Percentiles rank a stretch among this genome's conserved stretches.
phyloP scores from a whole-genome alignment of 2,888 invertebrate species.

The Abrostola tripartita region DNA sequence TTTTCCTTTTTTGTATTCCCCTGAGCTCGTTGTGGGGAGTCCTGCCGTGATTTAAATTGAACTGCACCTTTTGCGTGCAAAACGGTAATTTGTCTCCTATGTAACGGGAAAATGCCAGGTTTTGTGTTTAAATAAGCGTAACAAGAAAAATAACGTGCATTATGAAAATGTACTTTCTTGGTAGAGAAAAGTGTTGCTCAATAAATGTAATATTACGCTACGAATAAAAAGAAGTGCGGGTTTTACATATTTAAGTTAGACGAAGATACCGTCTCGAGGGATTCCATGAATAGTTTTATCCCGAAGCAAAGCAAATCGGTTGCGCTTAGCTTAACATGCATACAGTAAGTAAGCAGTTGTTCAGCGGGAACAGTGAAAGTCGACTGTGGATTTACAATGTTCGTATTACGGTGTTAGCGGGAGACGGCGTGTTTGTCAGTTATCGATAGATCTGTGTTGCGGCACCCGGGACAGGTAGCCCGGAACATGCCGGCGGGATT shows the following conservation, averaged over 20 bases:
- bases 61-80: constrained; percentile 54
- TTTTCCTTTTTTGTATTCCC: constrained; percentile 43
- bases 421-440: constrained; percentile 50
- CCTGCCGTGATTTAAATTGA: constrained; percentile 50
- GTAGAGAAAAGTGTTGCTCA: constrained; percentile 26
- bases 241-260: constrained; percentile 35
- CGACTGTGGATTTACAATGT: constrained; percentile 46
- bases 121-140: constrained; percentile 35
- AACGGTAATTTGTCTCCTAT: constrained; percentile 46
- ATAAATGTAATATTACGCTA: constrained; percentile 29
- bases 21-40: constrained; percentile 28
- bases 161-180: constrained; percentile 26
- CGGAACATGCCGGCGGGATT: constrained; percentile 63
- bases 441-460: constrained; percentile 58
- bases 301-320: constrained; percentile 46
- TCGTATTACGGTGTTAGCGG: constrained; percentile 48
- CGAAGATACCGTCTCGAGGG: constrained; percentile 35
- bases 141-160: constrained; percentile 23
- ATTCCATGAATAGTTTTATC: constrained; percentile 52
- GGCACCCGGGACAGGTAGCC: constrained; percentile 66
- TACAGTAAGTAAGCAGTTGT: constrained; percentile 35
- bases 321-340: constrained; percentile 42
- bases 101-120: constrained; percentile 21
- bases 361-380: constrained; percentile 38
- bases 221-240: constrained; percentile 24